These are phyloP conservation scores for Cydia amplana DNA, from an alignment of 1,140 invertebrate genomes.

Conservation along the genomic window DNA sequence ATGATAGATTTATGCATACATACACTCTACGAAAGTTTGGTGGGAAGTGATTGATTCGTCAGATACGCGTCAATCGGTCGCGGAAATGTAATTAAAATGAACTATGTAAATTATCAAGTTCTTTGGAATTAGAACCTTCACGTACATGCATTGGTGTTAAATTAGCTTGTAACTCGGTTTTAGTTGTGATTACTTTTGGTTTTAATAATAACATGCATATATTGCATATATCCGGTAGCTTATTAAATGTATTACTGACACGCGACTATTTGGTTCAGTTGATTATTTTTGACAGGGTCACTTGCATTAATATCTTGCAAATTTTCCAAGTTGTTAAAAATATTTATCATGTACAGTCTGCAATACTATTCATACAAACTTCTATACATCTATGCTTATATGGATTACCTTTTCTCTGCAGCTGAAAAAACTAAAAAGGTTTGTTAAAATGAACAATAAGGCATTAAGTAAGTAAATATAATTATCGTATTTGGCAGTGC, in stretches of 20 bases:
- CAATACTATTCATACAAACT: too few species aligned
- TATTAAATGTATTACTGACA: background rate
- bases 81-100: background rate
- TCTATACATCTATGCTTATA: too few species aligned
- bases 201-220: background rate
- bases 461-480: too few species aligned
- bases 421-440: too few species aligned
- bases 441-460: too few species aligned
- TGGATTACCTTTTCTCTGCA: too few species aligned
- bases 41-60: constrained; percentile 26
- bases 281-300: constrained; percentile 7
- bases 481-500: too few species aligned
- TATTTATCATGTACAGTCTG: too few species aligned
- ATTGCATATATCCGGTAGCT: constrained; percentile 6
- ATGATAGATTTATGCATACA: background rate
- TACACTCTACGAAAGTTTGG: constrained; percentile 15
- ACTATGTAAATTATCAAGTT: background rate
- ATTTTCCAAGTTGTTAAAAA: too few species aligned
- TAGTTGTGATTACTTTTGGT: background rate
- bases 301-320: background rate
- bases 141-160: background rate
- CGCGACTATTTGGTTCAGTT: constrained; percentile 9
- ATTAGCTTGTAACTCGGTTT: background rate
- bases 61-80: constrained; percentile 2
- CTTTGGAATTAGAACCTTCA: background rate